Percentiles rank a stretch among this genome's conserved stretches.
Conservation (phyloP, 1,140 invertebrate genomes). For the Linepithema humile region DNA sequence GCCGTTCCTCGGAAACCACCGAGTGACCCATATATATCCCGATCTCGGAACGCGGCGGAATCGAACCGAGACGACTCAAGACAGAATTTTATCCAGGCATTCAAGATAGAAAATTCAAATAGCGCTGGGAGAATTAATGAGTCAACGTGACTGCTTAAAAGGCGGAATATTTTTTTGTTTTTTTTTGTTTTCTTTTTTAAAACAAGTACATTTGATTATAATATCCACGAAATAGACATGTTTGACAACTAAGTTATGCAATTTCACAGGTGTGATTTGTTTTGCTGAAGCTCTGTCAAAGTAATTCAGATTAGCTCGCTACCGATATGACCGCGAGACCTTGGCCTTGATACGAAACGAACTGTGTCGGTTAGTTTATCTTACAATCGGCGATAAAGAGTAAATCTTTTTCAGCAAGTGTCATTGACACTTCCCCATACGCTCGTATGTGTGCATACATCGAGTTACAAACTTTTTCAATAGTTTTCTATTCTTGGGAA, state of each 20-base stretch:
- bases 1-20: conserved; percentile 64
- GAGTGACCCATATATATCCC: conserved; percentile 56
- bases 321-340: not conserved
- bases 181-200: not conserved
- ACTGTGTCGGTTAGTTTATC: not conserved
- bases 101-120: too few relatives aligned
- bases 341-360: conserved; percentile 20
- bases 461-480: not conserved
- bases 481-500: not conserved
- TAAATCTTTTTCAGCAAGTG: not conserved
- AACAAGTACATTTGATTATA: not conserved
- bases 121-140: too few relatives aligned
- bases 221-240: not conserved
- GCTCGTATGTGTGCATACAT: not conserved
- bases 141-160: too few relatives aligned
- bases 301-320: not conserved
- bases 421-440: not conserved
- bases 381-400: not conserved
- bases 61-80: conserved; percentile 1
- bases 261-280: not conserved
- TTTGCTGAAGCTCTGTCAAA: too few relatives aligned
- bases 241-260: not conserved
- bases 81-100: too few relatives aligned
- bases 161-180: not conserved
- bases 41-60: not conserved